These are phyloP conservation scores for Drosophila nasuta DNA, from an alignment of 1,140 invertebrate species.

Conservation along the genomic window DNA sequence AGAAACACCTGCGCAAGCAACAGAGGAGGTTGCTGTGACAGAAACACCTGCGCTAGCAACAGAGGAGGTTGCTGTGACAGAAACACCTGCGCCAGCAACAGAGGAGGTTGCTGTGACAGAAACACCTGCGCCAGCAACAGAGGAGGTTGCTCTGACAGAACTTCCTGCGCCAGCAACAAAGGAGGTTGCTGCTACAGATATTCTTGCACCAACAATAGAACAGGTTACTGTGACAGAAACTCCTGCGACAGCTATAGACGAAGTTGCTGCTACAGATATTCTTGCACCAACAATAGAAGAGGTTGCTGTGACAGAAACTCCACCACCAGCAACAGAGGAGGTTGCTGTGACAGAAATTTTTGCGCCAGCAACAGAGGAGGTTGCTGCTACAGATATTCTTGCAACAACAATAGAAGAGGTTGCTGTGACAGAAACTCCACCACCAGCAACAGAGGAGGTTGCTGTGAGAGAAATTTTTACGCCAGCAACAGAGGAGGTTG, in stretches of 20 bases:
- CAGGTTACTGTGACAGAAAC: no score
- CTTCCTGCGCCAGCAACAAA: no score
- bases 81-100: no score
- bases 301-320: not conserved
- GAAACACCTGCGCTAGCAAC: no score
- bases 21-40: no score
- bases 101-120: no score
- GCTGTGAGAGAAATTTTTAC: not conserved
- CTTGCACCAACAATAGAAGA: not conserved
- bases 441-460: not conserved
- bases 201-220: no score
- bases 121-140: no score
- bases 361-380: not conserved
- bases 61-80: no score
- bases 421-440: not conserved
- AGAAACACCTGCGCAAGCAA: no score
- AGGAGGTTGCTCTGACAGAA: no score
- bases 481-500: not conserved
- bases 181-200: no score
- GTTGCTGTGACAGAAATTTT: not conserved
- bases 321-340: not conserved
- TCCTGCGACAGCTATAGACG: not conserved
- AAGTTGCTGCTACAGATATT: not conserved
- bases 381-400: not conserved
- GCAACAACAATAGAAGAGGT: not conserved